Conservation (phyloP, 2,113 vertebrate species). For the Rana temporaria region DNA sequence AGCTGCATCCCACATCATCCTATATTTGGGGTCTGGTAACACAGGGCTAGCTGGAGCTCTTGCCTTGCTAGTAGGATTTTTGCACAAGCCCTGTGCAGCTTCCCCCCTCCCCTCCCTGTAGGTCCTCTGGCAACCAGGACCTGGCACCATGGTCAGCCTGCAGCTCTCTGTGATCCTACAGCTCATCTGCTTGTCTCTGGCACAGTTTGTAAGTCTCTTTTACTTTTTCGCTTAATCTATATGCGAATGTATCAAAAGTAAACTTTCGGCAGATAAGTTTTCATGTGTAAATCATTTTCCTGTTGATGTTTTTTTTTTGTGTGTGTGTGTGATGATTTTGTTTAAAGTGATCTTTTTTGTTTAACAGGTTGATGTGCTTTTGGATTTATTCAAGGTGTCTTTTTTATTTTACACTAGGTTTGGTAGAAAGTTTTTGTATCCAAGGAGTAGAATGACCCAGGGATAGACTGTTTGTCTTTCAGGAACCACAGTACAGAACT, state of each 20-base stretch:
- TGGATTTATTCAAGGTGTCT: too few relatives aligned
- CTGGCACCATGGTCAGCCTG: constrained; percentile 77
- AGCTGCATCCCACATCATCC: constrained; percentile 57
- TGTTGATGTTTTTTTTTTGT: too few relatives aligned
- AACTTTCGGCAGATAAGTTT: background rate
- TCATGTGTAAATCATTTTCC: too few relatives aligned
- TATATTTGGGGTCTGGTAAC: constrained; percentile 62
- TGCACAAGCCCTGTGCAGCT: constrained; percentile 18
- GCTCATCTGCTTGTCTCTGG: constrained; percentile 80
- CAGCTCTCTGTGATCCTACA: constrained; percentile 81
- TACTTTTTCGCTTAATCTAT: constrained; percentile 45
- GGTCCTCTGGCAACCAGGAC: constrained; percentile 62
- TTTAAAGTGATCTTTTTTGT: too few relatives aligned
- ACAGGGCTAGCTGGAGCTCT: constrained; percentile 51
- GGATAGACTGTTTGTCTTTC: too few relatives aligned
- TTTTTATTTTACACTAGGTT: too few relatives aligned
- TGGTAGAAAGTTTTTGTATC: too few relatives aligned
- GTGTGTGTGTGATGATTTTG: too few relatives aligned
- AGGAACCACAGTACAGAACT: too few relatives aligned
- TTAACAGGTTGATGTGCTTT: too few relatives aligned
- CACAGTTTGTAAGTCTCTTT: constrained; percentile 88
- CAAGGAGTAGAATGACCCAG: too few relatives aligned
- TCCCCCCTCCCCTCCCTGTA: constrained; percentile 19
- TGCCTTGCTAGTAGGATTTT: constrained; percentile 36
- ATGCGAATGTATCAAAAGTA: background rate